Percentiles rank a stretch among this genome's conserved stretches.
phyloP scores from a whole-genome alignment of 2,888 invertebrate genomes.

The Agrilus cyanescens region DNA sequence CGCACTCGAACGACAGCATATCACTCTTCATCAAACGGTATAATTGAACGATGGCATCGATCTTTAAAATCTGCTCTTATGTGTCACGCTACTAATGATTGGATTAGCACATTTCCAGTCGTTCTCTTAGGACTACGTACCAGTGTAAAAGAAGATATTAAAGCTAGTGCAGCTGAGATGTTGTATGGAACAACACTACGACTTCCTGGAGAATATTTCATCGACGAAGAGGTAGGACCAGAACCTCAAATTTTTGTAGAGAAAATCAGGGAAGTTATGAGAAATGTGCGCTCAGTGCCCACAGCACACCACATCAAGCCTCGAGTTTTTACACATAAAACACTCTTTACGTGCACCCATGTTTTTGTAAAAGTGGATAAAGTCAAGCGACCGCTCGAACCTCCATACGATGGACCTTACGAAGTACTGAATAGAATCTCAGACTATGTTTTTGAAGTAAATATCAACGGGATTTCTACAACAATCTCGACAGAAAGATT shows the following conservation, averaged over 20 bases:
- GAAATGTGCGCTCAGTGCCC: slow-evolving; percentile 4
- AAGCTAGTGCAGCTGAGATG: slow-evolving; percentile 5
- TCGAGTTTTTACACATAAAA: slow-evolving; percentile 27
- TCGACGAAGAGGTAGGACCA: too few relatives aligned
- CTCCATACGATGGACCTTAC: slow-evolving; percentile 19
- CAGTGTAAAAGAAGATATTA: slow-evolving; percentile 14
- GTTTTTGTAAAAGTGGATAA: slow-evolving; percentile 21
- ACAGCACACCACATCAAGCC: not conserved
- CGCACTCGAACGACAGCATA: slow-evolving; percentile 14
- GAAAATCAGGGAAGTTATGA: too few relatives aligned
- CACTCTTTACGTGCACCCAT: slow-evolving; percentile 32
- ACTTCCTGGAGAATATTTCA: slow-evolving; percentile 2
- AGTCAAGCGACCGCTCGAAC: slow-evolving; percentile 17
- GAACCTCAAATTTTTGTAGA: too few relatives aligned
- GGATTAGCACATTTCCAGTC: slow-evolving; percentile 12
- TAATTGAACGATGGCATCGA: slow-evolving; percentile 15
- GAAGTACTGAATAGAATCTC: slow-evolving; percentile 11
- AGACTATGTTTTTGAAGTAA: slow-evolving; percentile 11
- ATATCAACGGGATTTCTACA: slow-evolving; percentile 9
- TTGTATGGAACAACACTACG: slow-evolving; percentile 5
- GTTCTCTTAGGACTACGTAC: slow-evolving; percentile 17
- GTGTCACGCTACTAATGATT: slow-evolving; percentile 5
- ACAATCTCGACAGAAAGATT: slow-evolving; percentile 15
- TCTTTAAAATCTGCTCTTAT: slow-evolving; percentile 12
- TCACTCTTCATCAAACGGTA: slow-evolving; percentile 15